Percentiles rank a stretch among this genome's conserved stretches.
Conservation (phyloP, 2,113 vertebrate species). For the Forbesichthys agassizii region DNA sequence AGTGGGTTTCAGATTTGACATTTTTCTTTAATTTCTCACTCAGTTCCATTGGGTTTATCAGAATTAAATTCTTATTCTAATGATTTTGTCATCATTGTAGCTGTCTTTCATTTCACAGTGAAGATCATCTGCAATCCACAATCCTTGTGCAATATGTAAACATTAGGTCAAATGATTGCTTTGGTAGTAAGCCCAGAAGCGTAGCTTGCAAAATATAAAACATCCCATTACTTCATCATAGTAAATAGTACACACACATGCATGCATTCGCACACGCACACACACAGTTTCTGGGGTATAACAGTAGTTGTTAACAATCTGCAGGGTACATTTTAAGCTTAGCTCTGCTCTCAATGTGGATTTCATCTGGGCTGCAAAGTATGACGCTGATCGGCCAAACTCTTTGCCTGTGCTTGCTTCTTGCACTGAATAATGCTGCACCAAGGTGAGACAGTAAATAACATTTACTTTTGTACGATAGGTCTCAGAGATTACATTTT, state of each 20-base stretch:
- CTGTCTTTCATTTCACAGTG: background rate
- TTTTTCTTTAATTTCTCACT: constrained; percentile 1
- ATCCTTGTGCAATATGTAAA: background rate
- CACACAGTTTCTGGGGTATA: constrained; percentile 35
- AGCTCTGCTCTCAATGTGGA: constrained; percentile 22
- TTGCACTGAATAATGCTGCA: constrained; percentile 37
- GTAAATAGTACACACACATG: constrained; percentile 31
- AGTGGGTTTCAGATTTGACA: background rate
- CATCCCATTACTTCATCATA: background rate
- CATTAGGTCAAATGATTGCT: background rate
- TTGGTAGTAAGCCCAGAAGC: background rate
- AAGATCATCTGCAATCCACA: background rate
- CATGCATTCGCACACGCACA: background rate
- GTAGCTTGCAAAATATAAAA: constrained; percentile 52
- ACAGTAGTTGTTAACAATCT: constrained; percentile 17
- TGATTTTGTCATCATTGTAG: constrained; percentile 1
- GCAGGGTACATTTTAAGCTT: constrained; percentile 7
- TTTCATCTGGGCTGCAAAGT: constrained; percentile 27
- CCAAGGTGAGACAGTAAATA: constrained; percentile 55
- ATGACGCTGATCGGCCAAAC: constrained; percentile 59
- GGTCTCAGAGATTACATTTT: background rate
- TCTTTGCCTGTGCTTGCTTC: constrained; percentile 45
- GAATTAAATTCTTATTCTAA: constrained; percentile 24
- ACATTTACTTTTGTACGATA: no score
- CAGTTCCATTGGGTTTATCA: constrained; percentile 12